These are phyloP conservation scores for Trichonephila inaurata DNA, from an alignment of 1,140 invertebrate species.

Conservation along the genomic window DNA sequence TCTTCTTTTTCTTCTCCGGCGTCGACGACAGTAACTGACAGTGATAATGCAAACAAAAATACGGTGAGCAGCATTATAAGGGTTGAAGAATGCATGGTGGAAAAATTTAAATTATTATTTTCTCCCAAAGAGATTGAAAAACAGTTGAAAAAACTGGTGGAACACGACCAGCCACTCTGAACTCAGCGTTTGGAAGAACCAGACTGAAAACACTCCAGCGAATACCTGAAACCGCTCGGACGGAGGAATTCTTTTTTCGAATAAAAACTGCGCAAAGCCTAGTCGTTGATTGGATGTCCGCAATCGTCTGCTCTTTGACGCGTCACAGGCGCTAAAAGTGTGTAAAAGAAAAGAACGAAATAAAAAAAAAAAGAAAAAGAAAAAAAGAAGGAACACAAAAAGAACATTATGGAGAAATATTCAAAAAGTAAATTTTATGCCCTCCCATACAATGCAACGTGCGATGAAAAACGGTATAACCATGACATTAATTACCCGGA, in stretches of 20 bases:
- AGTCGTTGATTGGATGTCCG: constrained; percentile 20
- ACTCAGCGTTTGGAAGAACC: constrained; percentile 6
- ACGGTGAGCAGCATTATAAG: constrained; percentile 51
- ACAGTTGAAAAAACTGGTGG: background rate
- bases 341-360: constrained; percentile 36
- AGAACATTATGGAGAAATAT: constrained; percentile 43
- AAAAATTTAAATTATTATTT: background rate
- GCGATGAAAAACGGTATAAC: constrained; percentile 10
- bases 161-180: background rate
- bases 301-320: constrained; percentile 10
- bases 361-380: background rate
- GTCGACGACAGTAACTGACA: constrained; percentile 23
- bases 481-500: constrained; percentile 20
- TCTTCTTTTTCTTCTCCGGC: constrained; percentile 41
- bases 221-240: background rate
- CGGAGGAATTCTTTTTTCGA: background rate
- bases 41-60: constrained; percentile 41
- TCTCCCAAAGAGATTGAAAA: background rate
- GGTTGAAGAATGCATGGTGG: constrained; percentile 24
- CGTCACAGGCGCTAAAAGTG: constrained; percentile 43
- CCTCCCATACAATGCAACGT: constrained; percentile 11
- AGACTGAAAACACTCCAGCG: constrained; percentile 27
- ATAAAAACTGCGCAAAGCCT: constrained; percentile 5
- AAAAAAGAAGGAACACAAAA: background rate
- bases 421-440: constrained; percentile 56